Evolutionary conservation across 2,797 vertebrate genomes (phyloP), one percentile per base, ranked within the genome.

Genomic region (Phataginus tetradactyla): DNA sequence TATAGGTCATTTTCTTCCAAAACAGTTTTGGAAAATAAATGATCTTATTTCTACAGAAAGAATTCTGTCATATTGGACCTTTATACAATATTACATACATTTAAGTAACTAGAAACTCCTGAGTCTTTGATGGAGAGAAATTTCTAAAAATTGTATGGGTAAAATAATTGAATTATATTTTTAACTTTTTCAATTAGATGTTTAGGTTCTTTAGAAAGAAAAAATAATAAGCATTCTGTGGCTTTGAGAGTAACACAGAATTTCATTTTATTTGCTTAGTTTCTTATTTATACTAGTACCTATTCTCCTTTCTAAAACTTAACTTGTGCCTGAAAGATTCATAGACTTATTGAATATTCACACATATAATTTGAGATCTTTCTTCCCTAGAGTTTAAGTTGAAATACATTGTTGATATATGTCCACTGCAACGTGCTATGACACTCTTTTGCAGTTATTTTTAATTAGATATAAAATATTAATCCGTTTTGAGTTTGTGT

Each of bases 391-490:
- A 96, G 91, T 91, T 96, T 37, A 89, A 90, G 18, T 45, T 92
- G 92, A 97, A 97, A 91, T 55, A 84, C 74, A 91, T 18, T 91
- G 74, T 74, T 95, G 88, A 95, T 80, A 21, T 89, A 53, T 88
- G 90, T 94, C 95, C 81, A 94, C 34, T 69, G 90, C 95, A 95
- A 96, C 90, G 96, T 63, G 57, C 61, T 51, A 55, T 81, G 79
- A 86, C 34, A 88, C 21, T 83, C 27, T 85, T 93, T 72, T 94
- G 63, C 55, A 80, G 68, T 53, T 95, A 86, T 94, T 97, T 92
- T 95, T 77, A 96, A 95, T 96, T 96, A 91, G 66, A 96, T 81
- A 94, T 96, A 96, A 97, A 97, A 97, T 96, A 95, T 91, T 95
- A 97, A 96, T 92, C 32, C 37, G 89, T 86, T 59, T 59, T 84